Conservation (phyloP, 2,113 vertebrate genomes). For the Phylloscopus trochilus region DNA sequence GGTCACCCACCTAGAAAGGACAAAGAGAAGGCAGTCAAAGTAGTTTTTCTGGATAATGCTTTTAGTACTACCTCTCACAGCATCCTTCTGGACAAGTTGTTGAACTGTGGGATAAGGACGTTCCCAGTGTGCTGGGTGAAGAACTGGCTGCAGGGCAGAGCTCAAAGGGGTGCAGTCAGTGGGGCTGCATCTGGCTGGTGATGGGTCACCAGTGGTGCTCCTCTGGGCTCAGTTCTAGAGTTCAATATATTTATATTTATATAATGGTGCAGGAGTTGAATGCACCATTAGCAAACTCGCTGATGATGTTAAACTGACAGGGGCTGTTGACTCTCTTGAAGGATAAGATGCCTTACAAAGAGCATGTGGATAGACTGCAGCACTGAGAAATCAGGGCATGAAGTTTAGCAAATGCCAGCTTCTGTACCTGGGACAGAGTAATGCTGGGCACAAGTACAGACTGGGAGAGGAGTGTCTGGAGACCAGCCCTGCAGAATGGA, state of each 20-base stretch:
- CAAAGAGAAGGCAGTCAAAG: neutral
- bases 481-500: neutral
- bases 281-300: neutral
- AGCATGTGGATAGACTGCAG: neutral
- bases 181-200: neutral
- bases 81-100: neutral
- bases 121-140: neutral
- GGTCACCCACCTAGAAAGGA: fast-evolving
- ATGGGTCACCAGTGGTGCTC: fast-evolving
- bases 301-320: neutral
- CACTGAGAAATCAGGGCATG: neutral
- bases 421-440: neutral
- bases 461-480: neutral
- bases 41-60: neutral
- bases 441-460: neutral
- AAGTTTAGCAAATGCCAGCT: neutral
- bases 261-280: neutral
- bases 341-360: neutral
- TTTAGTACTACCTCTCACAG: neutral
- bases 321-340: neutral
- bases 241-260: neutral
- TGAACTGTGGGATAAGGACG: neutral
- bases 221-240: neutral
- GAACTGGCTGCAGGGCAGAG: neutral
- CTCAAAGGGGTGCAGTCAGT: neutral